Percentiles rank a stretch among this genome's conserved stretches.
Evolutionary conservation across 2,113 vertebrate species (phyloP).

Genomic region (Barbus barbus): DNA sequence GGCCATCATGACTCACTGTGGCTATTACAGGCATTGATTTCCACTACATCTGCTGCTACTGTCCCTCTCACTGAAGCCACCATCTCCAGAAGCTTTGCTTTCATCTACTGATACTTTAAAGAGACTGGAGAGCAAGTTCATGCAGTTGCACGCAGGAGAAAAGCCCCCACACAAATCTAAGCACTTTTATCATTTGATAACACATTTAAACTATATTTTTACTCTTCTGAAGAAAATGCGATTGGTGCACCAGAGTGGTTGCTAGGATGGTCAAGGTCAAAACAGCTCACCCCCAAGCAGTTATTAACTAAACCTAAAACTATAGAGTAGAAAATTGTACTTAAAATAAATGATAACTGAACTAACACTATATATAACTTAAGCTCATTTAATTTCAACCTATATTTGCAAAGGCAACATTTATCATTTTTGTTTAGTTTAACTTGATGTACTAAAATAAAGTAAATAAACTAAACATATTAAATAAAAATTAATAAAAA

Average conservation of each 20-base stretch:
- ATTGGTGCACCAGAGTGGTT: neutral
- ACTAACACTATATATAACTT: too few relatives aligned
- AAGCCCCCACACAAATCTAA: neutral
- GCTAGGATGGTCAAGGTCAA: neutral
- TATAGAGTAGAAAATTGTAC: too few relatives aligned
- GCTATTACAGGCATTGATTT: conserved; percentile 56
- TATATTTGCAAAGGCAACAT: neutral
- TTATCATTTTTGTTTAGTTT: too few relatives aligned
- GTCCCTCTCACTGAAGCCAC: conserved; percentile 30
- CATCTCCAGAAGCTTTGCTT: conserved; percentile 12
- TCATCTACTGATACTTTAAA: conserved; percentile 16
- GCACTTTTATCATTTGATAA: neutral
- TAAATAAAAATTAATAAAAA: too few relatives aligned
- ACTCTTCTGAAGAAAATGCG: too few relatives aligned
- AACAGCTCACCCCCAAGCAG: neutral
- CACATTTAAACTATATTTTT: neutral
- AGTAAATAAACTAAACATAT: too few relatives aligned
- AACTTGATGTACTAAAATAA: too few relatives aligned
- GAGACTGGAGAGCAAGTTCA: neutral
- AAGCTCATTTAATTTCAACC: neutral
- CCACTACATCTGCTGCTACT: conserved; percentile 37
- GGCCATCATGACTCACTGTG: conserved; percentile 30
- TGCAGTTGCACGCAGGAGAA: neutral
- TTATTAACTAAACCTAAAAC: neutral
- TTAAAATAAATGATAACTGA: too few relatives aligned